Conservation (phyloP, 2,113 vertebrate genomes). For the Galeopterus variegatus region DNA sequence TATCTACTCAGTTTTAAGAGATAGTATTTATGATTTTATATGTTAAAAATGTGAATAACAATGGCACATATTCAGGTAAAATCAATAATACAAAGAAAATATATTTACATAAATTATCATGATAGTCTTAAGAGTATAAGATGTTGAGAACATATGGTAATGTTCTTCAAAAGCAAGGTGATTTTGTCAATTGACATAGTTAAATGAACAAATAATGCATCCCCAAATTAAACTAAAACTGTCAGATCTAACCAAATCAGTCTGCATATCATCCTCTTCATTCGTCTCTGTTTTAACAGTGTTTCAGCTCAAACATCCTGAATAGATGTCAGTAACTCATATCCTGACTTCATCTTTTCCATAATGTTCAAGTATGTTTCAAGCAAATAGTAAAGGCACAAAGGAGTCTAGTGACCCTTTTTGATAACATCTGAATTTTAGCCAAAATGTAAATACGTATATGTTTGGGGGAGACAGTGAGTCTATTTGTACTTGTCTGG, state of each 20-base stretch:
- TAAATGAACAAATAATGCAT: not conserved
- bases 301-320: not conserved
- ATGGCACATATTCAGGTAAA: conserved; percentile 27
- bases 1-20: not conserved
- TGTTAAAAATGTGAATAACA: not conserved
- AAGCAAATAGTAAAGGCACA: not conserved
- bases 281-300: conserved; percentile 21
- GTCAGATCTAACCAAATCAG: not conserved
- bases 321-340: not conserved
- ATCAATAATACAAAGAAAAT: not conserved
- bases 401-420: not conserved
- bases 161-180: not conserved
- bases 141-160: not conserved
- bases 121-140: not conserved
- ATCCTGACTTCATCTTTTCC: not conserved
- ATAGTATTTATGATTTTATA: not conserved
- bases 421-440: conserved; percentile 19
- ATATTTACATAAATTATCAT: not conserved
- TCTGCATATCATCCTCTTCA: not conserved
- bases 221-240: not conserved
- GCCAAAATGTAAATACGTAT: not conserved
- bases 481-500: not conserved
- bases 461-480: not conserved
- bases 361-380: not conserved
- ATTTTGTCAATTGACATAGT: not conserved